These are phyloP conservation scores for Rhodinocichla rosea DNA, from an alignment of 2,113 vertebrate genomes.

Conservation along the genomic window DNA sequence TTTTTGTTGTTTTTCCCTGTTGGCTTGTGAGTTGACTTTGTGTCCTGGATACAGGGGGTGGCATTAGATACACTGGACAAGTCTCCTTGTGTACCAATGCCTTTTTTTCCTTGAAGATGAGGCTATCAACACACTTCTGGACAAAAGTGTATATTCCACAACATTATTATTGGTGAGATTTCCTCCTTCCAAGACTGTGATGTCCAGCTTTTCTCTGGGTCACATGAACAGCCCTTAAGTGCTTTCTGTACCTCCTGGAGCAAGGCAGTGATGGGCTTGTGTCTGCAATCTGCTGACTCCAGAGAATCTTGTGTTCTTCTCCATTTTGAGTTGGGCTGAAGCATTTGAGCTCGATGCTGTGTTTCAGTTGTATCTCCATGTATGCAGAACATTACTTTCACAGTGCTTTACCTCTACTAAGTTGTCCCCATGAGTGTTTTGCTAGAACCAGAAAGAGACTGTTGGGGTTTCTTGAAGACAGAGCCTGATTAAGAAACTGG, in stretches of 20 bases:
- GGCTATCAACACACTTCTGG: background rate
- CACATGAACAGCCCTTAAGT: background rate
- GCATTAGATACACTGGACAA: background rate
- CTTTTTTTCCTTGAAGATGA: background rate
- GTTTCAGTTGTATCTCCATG: background rate
- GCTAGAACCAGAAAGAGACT: background rate
- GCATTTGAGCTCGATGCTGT: background rate
- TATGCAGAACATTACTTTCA: background rate
- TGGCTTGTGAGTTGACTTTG: background rate
- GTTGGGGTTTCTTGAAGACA: background rate
- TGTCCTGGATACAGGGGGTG: background rate
- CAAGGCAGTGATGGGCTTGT: fast-evolving
- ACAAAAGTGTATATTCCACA: background rate
- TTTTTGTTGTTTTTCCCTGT: background rate
- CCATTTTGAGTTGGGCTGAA: background rate
- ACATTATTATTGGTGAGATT: background rate
- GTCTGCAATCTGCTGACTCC: background rate
- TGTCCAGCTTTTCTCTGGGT: background rate
- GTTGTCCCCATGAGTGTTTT: background rate
- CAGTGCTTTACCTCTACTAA: background rate
- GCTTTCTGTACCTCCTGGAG: background rate
- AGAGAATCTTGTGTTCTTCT: background rate
- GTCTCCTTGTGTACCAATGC: background rate
- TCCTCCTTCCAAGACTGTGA: background rate
- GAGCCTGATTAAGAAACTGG: background rate